Base-by-base conservation (phyloP, 2,888 invertebrate genomes). In the Sericinus montela region DNA sequence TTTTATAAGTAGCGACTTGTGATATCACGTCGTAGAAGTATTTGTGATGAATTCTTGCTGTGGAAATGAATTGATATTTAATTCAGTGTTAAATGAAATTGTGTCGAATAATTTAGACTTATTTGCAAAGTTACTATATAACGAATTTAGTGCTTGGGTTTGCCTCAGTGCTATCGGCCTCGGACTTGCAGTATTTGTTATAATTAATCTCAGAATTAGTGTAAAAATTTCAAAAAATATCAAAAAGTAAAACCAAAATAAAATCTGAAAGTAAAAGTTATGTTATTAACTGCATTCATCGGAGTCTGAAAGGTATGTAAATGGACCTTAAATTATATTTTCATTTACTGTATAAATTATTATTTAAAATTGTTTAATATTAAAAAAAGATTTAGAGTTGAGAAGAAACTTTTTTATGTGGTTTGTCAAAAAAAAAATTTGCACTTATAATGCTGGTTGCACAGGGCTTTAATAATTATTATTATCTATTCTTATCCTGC, bases 31-130 rank as follows among this genome's bases (percentile, higher is more conserved):
- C 57, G 54, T 58, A 54, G 49, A 54, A 51, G 57, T 56, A 59
- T 62, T 71, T 79, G 87, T 85, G 65, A 88, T 88, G 87, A 84
- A 72, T 83, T 80, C 80, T 73, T 88, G 87, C 76, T 88, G 87
- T 57, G 81, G 86, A 54, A 81, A 84, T 65, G 87, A 88, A 58
- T 67, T 80, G 53, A 56, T 87, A 59, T 73, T 75, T 59, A 80
- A 76, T 75, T 79, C 87, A 55, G 86, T 80, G 53, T 57, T 81
- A 54, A 69, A 71, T 62, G 81, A 87, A 72, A 72, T 87, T 59
- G 59, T 85, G 53, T 67, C 72, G 45, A 68, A 70, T 66, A 80
- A 84, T 79, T 65, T 80, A 57, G 67, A 69, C 41, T 62, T 74
- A 67, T 59, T 82, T 63, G 67, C 58, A 51, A 64, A 75, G 77